Base-by-base conservation (phyloP, 2,888 invertebrate species). In the Erebia aethiops region DNA sequence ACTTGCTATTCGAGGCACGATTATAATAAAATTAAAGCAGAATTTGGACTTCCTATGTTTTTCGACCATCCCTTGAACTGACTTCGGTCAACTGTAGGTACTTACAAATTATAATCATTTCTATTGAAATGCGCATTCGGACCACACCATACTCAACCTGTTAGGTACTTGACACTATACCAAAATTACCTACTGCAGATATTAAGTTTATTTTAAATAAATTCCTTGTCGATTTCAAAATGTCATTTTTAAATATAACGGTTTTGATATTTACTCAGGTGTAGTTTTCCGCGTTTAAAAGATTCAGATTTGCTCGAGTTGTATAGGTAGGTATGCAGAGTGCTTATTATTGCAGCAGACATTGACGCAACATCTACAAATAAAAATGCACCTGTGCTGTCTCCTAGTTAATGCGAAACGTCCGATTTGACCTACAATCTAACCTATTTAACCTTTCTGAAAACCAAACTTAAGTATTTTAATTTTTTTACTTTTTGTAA, bases 311-410 rank as follows among this genome's bases (percentile, higher is more conserved):
- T 51, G 60, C 57, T 49, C 49, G 21, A 52, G 26, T 67, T 67
- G 0, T 35, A 35, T 35, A 7, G n/a, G n/a, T 7, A 60, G 68
- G 57, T 46, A 58, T 43, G 52, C 66, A 61, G 56, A 57, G 43
- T 51, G 16, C 41, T 41, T 21, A 60, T 43, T 67, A 46, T 67
- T 71, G 67, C 70, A 79, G 74, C 77, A 84, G 83, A 87, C 81
- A 82, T 71, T 88, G 86, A 87, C 85, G 86, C 81, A 83, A 84
- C 72, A 78, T 79, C 74, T 72, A 77, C 77, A 87, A 87, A 87
- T 79, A 66, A 21, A 61, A 49, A 65, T 70, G 51, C 71, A 73
- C 57, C 65, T 71, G 68, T 68, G 54, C n/a, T 49, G 35, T 56
- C 16, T 56, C n/a, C 41, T 10, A 46, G 21, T 13, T 10, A 56